Evolutionary conservation across 2,888 invertebrate genomes (phyloP), one percentile per base, ranked within the genome.

Genomic region (Pandemis corylana): DNA sequence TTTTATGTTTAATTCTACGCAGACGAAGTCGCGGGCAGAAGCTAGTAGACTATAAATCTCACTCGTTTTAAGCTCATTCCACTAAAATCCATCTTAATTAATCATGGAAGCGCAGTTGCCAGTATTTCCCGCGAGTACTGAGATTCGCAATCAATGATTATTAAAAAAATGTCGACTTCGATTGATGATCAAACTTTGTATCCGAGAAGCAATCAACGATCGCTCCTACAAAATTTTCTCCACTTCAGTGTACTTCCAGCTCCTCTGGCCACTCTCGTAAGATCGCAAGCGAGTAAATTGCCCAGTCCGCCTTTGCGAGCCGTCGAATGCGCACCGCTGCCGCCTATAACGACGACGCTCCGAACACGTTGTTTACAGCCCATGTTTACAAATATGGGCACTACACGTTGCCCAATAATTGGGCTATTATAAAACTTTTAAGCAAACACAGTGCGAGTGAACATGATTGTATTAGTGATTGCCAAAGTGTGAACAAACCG

Each of bases 301-400:
- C 59, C 28, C 59, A 59, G 59, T 59, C 28, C 28, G 5, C 20
- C 10, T 28, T 28, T 28, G 28, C 12, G 7, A 59, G 59, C 28
- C 59, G 59, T 28, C 5, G 59, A 59, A 20, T 10, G 59, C 28
- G 12, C 12, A 59, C 59, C 12, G 59, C 59, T 59, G 28, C 64
- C 78, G 77, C 5, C 6, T n/a, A 12, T 5, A 13, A 36, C 44
- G 77, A 72, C 68, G 64, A 59, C 77, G 76, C 77, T 66, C 75
- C 70, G 2, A 28, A 28, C 59, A 59, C 59, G 59, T 12, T 44
- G 53, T 56, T 56, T 56, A 46, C 15, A 15, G 53, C 7, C 44
- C n/a, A 62, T 78, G 77, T 77, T 77, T 73, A 74, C 76, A 74
- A 76, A 78, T 71, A 71, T 69, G 68, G 59, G 15, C 56, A 51